These are phyloP conservation scores for Cephalopterus ornatus DNA, from an alignment of 2,113 vertebrate species.

Conservation along the genomic window DNA sequence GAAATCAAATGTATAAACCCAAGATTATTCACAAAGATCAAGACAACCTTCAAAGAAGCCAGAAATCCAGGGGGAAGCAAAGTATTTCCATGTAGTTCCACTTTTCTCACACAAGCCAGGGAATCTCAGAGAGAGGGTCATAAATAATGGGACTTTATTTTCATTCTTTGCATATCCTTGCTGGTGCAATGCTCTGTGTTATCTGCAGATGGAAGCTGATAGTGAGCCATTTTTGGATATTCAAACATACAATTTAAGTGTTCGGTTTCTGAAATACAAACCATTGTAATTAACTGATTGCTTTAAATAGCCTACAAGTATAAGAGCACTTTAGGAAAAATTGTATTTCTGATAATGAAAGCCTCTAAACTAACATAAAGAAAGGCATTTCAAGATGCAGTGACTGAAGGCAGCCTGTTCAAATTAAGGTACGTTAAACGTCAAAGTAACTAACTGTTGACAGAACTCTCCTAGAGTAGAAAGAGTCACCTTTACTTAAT, in stretches of 20 bases:
- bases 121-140: constrained; percentile 5
- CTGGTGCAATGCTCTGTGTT: neutral
- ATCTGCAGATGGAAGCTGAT: neutral
- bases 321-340: neutral
- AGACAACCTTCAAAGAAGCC: constrained; percentile 54
- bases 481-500: neutral
- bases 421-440: neutral
- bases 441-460: neutral
- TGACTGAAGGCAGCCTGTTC: neutral
- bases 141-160: constrained; percentile 53
- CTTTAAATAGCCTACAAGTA: neutral
- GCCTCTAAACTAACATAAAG: neutral
- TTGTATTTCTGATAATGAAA: neutral
- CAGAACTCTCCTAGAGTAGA: neutral
- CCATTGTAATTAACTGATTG: neutral
- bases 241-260: neutral
- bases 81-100: constrained; percentile 29
- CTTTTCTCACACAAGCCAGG: neutral
- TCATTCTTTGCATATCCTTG: constrained; percentile 19
- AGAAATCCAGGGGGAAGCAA: constrained; percentile 35
- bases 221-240: neutral
- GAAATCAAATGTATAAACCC: constrained; percentile 28
- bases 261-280: neutral
- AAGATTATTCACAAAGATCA: constrained; percentile 57
- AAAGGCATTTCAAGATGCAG: neutral